Evolutionary conservation across 2,113 vertebrate genomes (phyloP).

Genomic region (Scopus umbretta): DNA sequence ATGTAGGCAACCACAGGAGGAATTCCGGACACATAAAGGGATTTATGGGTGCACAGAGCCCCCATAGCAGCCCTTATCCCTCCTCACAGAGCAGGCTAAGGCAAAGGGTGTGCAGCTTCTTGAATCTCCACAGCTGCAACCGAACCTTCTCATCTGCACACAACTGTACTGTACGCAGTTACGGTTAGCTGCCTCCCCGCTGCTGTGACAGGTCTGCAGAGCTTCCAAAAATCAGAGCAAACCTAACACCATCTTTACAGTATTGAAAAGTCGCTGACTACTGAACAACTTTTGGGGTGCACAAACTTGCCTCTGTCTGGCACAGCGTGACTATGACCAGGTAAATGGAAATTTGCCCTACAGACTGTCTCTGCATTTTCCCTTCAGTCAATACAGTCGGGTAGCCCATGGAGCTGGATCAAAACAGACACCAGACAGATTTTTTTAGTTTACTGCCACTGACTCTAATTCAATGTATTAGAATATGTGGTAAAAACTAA

Average conservation of each 20-base stretch:
- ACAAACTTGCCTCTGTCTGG: background rate
- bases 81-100: background rate
- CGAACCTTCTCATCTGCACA: background rate
- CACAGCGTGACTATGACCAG: background rate
- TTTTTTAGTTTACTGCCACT: background rate
- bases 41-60: background rate
- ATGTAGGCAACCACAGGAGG: background rate
- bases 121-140: background rate
- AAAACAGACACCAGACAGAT: background rate
- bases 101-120: background rate
- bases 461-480: background rate
- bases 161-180: background rate
- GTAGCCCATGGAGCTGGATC: background rate
- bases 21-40: background rate
- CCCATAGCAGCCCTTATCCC: background rate
- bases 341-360: background rate
- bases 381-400: background rate
- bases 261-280: background rate
- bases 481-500: background rate
- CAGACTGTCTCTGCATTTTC: background rate
- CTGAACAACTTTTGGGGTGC: background rate
- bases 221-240: background rate
- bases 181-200: background rate
- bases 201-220: background rate
- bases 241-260: background rate